Base-by-base conservation (phyloP, 2,888 invertebrate species). In the Aethes cnicana region DNA sequence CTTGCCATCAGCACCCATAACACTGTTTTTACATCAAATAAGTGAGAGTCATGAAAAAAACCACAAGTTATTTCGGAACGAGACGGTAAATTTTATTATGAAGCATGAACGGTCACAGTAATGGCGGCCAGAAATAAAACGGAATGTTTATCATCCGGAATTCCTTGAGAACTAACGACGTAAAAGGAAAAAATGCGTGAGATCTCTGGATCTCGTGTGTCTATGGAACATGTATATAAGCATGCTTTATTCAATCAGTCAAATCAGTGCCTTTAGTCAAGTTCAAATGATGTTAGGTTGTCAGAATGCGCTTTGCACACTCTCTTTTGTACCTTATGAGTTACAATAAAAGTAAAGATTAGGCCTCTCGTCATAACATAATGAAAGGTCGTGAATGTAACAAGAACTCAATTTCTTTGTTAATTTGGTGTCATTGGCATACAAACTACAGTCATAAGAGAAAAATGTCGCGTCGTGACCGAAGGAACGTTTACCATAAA, bases 121-220 rank as follows among this genome's bases (percentile, higher is more conserved):
- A 69, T 74, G 68, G 72, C 66, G 67, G 69, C 74, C 72, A 67
- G 72, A 77, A 78, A 77, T 77, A 77, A 79, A 69, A 72, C 69
- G 73, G 73, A 76, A 78, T 79, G 74, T 77, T 74, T 70, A 74
- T 73, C 66, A 73, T 64, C 66, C 60, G 68, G 64, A 68, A 78
- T 78, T 74, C 71, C 69, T 64, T 53, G 41, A 16, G 33, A 18
- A 48, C 41, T 25, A 48, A 20, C 26, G 30, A 28, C 47, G 28
- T 47, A 47, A 37, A 20, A 7, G 28, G 17, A 37, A 37, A 37
- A n/a, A n/a, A n/a, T n/a, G n/a, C n/a, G n/a, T n/a, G n/a, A n/a
- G n/a, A n/a, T n/a, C n/a, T n/a, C n/a, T n/a, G n/a, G n/a, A n/a
- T n/a, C n/a, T n/a, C n/a, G n/a, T n/a, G n/a, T n/a, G n/a, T n/a